Evolutionary conservation across 2,113 vertebrate genomes (phyloP).

Genomic region (Prunella himalayana): DNA sequence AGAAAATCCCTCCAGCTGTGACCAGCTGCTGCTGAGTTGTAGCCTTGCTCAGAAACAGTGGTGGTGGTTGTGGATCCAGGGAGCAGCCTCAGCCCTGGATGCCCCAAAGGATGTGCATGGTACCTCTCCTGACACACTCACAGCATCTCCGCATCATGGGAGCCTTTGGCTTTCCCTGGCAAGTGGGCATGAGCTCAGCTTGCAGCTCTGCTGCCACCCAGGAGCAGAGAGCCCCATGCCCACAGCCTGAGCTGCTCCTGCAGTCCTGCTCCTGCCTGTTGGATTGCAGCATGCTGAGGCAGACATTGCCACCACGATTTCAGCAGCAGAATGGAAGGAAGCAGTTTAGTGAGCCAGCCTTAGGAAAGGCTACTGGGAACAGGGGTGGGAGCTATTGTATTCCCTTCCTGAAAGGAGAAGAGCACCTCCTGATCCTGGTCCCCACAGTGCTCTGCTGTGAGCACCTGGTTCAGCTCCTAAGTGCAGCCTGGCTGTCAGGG

Average conservation of each 20-base stretch:
- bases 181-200: not conserved
- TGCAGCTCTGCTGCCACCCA: not conserved
- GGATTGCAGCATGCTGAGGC: not conserved
- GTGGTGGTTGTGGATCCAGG: not conserved
- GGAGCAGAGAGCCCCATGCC: not conserved
- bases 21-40: not conserved
- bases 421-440: not conserved
- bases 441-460: fast-evolving
- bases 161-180: not conserved
- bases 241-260: not conserved
- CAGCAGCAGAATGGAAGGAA: not conserved
- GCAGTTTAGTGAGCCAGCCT: not conserved
- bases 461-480: not conserved
- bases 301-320: not conserved
- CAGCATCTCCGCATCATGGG: fast-evolving
- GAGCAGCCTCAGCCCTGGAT: not conserved
- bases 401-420: not conserved
- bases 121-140: not conserved
- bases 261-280: not conserved
- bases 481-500: not conserved
- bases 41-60: not conserved
- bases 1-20: not conserved
- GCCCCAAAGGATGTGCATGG: not conserved
- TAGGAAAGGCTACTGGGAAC: not conserved
- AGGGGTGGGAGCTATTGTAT: not conserved